phyloP scores from a whole-genome alignment of 1,140 invertebrate genomes.

The Frieseomelitta varia region DNA sequence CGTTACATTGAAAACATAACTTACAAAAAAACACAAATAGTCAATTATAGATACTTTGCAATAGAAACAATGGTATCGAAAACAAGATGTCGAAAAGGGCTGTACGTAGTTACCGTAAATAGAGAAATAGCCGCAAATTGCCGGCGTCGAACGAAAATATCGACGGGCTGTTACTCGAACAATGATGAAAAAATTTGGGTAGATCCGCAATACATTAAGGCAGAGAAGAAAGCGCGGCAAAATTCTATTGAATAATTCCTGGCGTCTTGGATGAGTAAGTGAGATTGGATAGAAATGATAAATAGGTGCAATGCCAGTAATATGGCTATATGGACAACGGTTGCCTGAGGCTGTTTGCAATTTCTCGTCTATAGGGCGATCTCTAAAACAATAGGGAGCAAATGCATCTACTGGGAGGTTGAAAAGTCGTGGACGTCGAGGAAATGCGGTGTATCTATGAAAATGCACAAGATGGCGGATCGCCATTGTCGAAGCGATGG shows the following conservation, averaged over 20 bases:
- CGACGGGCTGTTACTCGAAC: no score
- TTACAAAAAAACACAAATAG: not conserved
- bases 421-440: slow-evolving; percentile 19
- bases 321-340: not conserved
- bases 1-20: not conserved
- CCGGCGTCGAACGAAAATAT: not conserved
- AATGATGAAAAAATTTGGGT: not conserved
- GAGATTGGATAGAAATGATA: slow-evolving; percentile 1
- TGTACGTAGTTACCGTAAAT: not conserved
- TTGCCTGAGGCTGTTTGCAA: not conserved
- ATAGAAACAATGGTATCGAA: slow-evolving; percentile 33
- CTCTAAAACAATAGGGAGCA: slow-evolving; percentile 13
- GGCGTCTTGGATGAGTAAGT: slow-evolving; percentile 39
- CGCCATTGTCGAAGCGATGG: slow-evolving; percentile 69
- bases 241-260: slow-evolving; percentile 43
- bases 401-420: slow-evolving; percentile 41
- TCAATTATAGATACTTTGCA: slow-evolving; percentile 6
- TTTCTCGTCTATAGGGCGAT: slow-evolving; percentile 30
- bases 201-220: not conserved
- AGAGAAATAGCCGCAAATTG: not conserved
- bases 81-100: slow-evolving; percentile 59
- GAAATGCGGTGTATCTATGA: slow-evolving; percentile 42
- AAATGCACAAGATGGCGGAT: slow-evolving; percentile 66
- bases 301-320: not conserved
- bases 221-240: slow-evolving; percentile 66